phyloP scores from a whole-genome alignment of 2,797 vertebrate genomes.

The Ctenopoma kingsleyae region DNA sequence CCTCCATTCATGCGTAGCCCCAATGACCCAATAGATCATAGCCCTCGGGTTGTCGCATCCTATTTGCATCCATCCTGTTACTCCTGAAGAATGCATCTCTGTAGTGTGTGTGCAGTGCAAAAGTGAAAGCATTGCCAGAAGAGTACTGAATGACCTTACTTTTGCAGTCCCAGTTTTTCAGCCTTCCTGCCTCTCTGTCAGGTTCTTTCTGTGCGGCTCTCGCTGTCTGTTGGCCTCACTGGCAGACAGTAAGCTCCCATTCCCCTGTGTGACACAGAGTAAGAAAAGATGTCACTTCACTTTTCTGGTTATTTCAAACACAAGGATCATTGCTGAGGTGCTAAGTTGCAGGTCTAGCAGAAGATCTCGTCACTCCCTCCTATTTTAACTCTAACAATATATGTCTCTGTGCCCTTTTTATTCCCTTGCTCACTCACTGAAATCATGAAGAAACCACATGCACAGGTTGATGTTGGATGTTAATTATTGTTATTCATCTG shows the following conservation, averaged over 20 bases:
- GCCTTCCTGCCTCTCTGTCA: slow-evolving; percentile 41
- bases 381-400: background rate
- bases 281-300: slow-evolving; percentile 56
- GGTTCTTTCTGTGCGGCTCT: slow-evolving; percentile 45
- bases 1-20: slow-evolving; percentile 70
- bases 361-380: slow-evolving; percentile 17
- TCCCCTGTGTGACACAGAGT: slow-evolving; percentile 22
- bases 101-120: slow-evolving; percentile 23
- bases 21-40: slow-evolving; percentile 72
- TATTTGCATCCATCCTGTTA: slow-evolving; percentile 69
- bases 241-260: slow-evolving; percentile 48
- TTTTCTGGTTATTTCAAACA: slow-evolving; percentile 47
- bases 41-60: slow-evolving; percentile 55
- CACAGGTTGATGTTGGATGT: background rate
- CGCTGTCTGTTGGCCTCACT: slow-evolving; percentile 15
- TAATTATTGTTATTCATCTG: background rate
- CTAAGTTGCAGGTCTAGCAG: slow-evolving; percentile 29
- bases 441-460: background rate
- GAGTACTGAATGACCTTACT: slow-evolving; percentile 35
- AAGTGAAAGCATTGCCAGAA: slow-evolving; percentile 49
- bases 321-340: slow-evolving; percentile 38
- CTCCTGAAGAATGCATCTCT: slow-evolving; percentile 62
- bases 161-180: slow-evolving; percentile 44
- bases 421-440: background rate
- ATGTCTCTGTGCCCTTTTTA: background rate